Percentiles rank a stretch among this genome's conserved stretches.
These are phyloP conservation scores for Temnothorax unifasciatus DNA, from an alignment of 2,888 invertebrate genomes.

Conservation along the genomic window DNA sequence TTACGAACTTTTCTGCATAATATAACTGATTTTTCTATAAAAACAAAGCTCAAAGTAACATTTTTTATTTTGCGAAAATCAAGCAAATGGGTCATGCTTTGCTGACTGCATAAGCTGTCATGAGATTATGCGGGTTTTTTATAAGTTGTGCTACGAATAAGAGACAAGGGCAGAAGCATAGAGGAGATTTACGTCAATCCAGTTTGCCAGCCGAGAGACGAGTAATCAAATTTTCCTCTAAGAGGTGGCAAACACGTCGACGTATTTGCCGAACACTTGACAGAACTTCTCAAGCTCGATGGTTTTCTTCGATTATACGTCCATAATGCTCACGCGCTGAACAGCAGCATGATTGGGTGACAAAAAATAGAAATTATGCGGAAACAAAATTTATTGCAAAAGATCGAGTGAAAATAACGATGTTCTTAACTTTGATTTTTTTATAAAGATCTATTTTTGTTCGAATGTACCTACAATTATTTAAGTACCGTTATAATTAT, in stretches of 20 bases:
- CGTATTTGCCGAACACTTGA: constrained; percentile 76
- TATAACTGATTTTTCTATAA: neutral
- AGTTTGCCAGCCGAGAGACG: constrained; percentile 51
- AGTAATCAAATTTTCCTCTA: constrained; percentile 81
- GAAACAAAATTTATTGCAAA: neutral
- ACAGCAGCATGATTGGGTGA: constrained; percentile 64
- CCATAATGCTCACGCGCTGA: constrained; percentile 64
- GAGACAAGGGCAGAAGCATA: constrained; percentile 26
- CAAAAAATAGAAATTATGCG: neutral
- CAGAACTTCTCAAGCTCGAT: constrained; percentile 71
- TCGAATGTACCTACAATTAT: neutral
- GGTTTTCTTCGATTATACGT: constrained; percentile 71
- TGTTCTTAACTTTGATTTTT: neutral
- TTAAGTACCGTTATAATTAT: neutral
- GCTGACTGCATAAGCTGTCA: constrained; percentile 37
- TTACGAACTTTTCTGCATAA: neutral
- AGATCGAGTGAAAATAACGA: neutral
- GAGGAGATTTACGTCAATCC: constrained; percentile 68
- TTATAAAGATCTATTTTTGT: neutral
- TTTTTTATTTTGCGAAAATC: constrained; percentile 43
- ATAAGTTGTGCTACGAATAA: constrained; percentile 61
- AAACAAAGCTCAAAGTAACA: neutral
- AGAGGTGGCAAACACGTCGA: constrained; percentile 79
- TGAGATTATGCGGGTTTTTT: constrained; percentile 62
- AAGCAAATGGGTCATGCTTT: neutral